These are phyloP conservation scores for Phrynosoma platyrhinos DNA, from an alignment of 2,113 vertebrate species.

Conservation along the genomic window DNA sequence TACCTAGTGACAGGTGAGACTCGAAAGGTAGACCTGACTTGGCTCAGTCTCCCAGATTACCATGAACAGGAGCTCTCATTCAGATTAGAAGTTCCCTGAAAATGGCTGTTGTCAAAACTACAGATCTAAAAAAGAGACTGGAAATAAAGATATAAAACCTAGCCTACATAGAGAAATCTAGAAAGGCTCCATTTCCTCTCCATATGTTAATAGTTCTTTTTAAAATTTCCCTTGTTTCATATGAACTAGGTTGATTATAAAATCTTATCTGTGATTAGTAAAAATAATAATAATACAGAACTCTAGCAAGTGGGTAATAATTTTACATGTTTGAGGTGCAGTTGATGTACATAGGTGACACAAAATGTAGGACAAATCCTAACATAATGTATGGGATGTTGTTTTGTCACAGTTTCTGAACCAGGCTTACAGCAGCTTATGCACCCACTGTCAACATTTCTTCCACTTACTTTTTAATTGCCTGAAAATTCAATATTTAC, in stretches of 20 bases:
- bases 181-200: not conserved
- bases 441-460: not conserved
- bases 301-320: not conserved
- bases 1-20: conserved; percentile 20
- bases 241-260: not conserved
- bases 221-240: not conserved
- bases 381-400: not conserved
- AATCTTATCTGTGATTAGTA: not conserved
- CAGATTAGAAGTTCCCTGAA: conserved; percentile 51
- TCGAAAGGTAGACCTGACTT: conserved; percentile 24
- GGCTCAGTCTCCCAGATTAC: conserved; percentile 42
- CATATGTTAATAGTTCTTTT: conserved; percentile 1
- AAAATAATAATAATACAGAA: not conserved
- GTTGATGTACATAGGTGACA: not conserved
- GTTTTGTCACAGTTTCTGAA: not conserved
- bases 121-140: conserved; percentile 28
- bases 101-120: conserved; percentile 42
- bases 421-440: not conserved
- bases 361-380: not conserved
- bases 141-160: conserved; percentile 32
- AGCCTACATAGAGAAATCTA: not conserved
- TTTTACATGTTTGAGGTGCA: too few species aligned
- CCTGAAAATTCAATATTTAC: not conserved
- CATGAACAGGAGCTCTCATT: conserved; percentile 37
- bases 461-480: not conserved